Evolutionary conservation across 1,140 invertebrate genomes (phyloP).

Genomic region (Pseudomyrmex dendroicus): DNA sequence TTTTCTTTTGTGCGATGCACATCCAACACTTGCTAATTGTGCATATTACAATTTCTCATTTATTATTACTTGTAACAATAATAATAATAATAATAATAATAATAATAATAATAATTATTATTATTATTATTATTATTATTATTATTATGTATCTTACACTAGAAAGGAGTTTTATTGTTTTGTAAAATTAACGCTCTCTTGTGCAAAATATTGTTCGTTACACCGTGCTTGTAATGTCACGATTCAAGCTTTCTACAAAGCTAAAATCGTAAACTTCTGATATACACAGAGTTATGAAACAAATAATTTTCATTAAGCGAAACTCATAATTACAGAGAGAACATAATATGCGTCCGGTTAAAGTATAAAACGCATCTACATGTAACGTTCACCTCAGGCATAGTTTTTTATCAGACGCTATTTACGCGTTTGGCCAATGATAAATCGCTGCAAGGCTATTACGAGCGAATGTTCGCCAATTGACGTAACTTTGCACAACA

Average conservation of each 20-base stretch:
- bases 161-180: not conserved
- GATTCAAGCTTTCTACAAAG: conserved; percentile 3
- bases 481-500: conserved; percentile 42
- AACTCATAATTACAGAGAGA: not conserved
- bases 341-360: not conserved
- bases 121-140: not conserved
- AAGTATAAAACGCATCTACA: not conserved
- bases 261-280: conserved; percentile 21
- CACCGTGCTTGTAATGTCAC: not conserved
- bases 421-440: conserved; percentile 34
- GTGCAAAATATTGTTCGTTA: not conserved
- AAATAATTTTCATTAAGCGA: conserved; percentile 48
- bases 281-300: conserved; percentile 16
- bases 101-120: not conserved
- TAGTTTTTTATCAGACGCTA: conserved; percentile 24
- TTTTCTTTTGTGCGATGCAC: not conserved
- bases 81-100: not conserved
- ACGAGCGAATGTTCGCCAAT: conserved; percentile 25
- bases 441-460: conserved; percentile 28
- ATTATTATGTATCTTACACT: not conserved
- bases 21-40: not conserved
- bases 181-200: conserved; percentile 6
- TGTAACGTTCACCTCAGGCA: conserved; percentile 13
- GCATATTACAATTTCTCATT: not conserved
- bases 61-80: not conserved